Evolutionary conservation across 2,113 vertebrate species (phyloP), one percentile per base, ranked within the genome.

Genomic region (Proteles cristata): DNA sequence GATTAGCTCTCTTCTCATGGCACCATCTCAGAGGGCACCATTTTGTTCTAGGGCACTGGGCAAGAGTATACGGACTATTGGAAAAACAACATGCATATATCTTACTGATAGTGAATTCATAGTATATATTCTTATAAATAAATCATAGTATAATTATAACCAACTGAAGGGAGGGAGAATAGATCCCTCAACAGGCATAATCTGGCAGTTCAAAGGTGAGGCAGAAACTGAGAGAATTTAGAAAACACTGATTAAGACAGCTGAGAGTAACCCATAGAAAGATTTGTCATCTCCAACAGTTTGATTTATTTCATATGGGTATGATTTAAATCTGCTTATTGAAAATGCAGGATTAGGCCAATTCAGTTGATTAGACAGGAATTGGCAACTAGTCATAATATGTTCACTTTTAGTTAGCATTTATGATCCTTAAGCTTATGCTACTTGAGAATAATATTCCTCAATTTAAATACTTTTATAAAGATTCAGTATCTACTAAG

Each of bases 401-500:
- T 68, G 76, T 85, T 96, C 71, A 90, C 53, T 87, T 96, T 93
- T 84, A 87, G 95, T 88, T 92, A 97, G 88, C 76, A 90, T 94
- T 97, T 93, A 88, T 92, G 39, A 96, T 88, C 63, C 31, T 96
- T 85, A 90, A 25, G 77, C 94, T 96, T 88, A 97, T 79, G 81
- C 91, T 94, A 79, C 95, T 95, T 43, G 96, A 97, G 93, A 93
- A 90, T 77, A 96, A 94, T 96, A 96, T 96, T 94, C 80, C 97
- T 96, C 97, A 90, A 95, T 85, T 97, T 94, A 99, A 98, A 98
- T 98, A 97, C 96, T 88, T 98, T 90, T 97, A 96, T 98, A 97
- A 98, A 98, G 98, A 98, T 91, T 93, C 97, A 98, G 97, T 98
- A 98, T 98, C 97, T 96, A 68, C 95, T 83, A 93, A 98, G 97